Percentiles rank a stretch among this genome's conserved stretches.
Evolutionary conservation across 2,113 vertebrate genomes (phyloP).

Genomic region (Nyctibius bracteatus): DNA sequence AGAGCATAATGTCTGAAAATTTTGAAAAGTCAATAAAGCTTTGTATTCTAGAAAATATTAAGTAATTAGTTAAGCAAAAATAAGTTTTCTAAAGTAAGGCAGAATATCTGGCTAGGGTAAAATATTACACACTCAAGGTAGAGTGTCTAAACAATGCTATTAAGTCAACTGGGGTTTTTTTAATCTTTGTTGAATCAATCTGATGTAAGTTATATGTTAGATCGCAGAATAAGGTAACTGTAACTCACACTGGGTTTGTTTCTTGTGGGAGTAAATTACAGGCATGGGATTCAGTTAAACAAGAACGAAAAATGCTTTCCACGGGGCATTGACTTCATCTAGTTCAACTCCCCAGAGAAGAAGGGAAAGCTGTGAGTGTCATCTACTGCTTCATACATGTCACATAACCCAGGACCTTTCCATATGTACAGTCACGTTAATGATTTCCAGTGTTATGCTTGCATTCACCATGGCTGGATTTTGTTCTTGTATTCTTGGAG

Average conservation of each 20-base stretch:
- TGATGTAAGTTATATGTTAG: not conserved
- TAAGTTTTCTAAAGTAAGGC: not conserved
- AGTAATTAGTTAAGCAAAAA: not conserved
- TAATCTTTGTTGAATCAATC: not conserved
- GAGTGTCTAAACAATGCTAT: not conserved
- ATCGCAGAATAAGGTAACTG: not conserved
- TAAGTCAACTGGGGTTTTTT: not conserved
- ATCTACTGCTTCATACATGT: not conserved
- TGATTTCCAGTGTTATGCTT: not conserved
- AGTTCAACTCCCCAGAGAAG: not conserved
- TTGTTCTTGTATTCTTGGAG: not conserved
- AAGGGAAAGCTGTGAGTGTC: not conserved
- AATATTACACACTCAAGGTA: not conserved
- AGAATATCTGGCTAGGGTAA: not conserved
- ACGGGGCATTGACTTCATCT: not conserved
- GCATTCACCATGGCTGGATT: not conserved
- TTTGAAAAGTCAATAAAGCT: not conserved
- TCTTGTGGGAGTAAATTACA: not conserved
- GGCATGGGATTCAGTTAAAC: not conserved
- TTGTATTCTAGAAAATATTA: not conserved
- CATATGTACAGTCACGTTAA: not conserved
- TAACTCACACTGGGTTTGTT: not conserved
- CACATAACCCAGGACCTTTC: not conserved
- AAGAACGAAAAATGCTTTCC: not conserved
- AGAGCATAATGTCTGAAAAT: not conserved